phyloP scores from a whole-genome alignment of 2,888 invertebrate genomes.

The Melieria picta region DNA sequence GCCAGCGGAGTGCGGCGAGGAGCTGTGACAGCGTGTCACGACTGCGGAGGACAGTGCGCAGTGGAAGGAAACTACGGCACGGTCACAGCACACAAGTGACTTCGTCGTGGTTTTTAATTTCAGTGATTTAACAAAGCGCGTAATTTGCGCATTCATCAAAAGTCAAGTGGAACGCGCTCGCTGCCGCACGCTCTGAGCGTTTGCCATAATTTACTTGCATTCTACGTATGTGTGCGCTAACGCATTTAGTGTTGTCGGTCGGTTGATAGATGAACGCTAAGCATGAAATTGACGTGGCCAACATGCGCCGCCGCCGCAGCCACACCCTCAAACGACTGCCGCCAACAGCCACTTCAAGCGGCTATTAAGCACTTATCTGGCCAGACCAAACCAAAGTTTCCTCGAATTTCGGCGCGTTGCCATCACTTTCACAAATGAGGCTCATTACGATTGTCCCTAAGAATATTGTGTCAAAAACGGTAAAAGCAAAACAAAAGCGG shows the following conservation, averaged over 20 bases:
- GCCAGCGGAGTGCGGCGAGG: background rate
- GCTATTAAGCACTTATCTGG: no score
- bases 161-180: background rate
- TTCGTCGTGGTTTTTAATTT: constrained; percentile 47
- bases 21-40: no score
- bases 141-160: constrained; percentile 45
- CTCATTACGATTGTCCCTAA: background rate
- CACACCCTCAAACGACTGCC: background rate
- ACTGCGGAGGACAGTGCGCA: no score
- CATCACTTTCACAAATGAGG: background rate
- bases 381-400: background rate
- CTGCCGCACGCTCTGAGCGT: background rate
- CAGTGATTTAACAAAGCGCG: constrained; percentile 52
- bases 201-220: background rate
- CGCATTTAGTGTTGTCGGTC: background rate
- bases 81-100: constrained; percentile 26
- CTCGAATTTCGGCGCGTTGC: background rate
- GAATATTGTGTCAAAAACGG: no score
- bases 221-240: background rate
- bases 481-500: no score
- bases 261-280: constrained; percentile 54
- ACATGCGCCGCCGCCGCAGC: background rate
- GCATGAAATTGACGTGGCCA: constrained; percentile 40
- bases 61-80: no score
- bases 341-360: background rate